Evolutionary conservation across 2,888 invertebrate species (phyloP).

Genomic region (Coronaproctus castanopsis): DNA sequence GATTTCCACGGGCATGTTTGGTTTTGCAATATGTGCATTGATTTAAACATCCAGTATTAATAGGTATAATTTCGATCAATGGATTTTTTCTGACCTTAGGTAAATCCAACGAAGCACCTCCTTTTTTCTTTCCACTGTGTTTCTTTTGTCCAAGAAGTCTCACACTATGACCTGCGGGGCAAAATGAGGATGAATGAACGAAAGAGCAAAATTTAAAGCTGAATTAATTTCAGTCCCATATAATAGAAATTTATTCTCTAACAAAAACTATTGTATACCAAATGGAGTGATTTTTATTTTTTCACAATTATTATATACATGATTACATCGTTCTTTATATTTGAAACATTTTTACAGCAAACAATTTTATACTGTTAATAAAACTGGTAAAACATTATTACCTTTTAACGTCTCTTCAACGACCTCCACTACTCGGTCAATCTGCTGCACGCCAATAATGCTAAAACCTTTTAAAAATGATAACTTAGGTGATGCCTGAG

Average conservation of each 20-base stretch:
- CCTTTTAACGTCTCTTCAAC: constrained; percentile 95
- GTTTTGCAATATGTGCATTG: constrained; percentile 99
- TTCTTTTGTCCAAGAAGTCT: constrained; percentile 64
- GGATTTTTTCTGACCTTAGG: constrained; percentile 94
- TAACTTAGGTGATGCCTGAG: constrained; percentile 72
- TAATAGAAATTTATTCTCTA: neutral
- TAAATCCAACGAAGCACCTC: constrained; percentile 66
- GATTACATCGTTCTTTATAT: no score
- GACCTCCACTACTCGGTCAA: constrained; percentile 89
- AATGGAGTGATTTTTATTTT: no score
- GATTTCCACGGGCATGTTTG: constrained; percentile 85
- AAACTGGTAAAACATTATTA: no score
- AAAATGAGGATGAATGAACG: constrained; percentile 8
- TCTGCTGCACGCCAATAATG: constrained; percentile 94
- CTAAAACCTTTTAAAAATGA: constrained; percentile 55
- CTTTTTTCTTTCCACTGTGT: constrained; percentile 50
- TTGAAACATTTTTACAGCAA: no score
- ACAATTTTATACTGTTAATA: no score
- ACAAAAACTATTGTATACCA: no score
- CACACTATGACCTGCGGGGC: constrained; percentile 43
- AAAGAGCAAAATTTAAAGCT: neutral
- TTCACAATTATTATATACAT: no score
- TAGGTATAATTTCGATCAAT: constrained; percentile 87
- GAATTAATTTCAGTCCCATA: no score
- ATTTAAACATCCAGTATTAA: constrained; percentile 90